Evolutionary conservation across 2,113 vertebrate genomes (phyloP).

Genomic region (Tor tambroides): DNA sequence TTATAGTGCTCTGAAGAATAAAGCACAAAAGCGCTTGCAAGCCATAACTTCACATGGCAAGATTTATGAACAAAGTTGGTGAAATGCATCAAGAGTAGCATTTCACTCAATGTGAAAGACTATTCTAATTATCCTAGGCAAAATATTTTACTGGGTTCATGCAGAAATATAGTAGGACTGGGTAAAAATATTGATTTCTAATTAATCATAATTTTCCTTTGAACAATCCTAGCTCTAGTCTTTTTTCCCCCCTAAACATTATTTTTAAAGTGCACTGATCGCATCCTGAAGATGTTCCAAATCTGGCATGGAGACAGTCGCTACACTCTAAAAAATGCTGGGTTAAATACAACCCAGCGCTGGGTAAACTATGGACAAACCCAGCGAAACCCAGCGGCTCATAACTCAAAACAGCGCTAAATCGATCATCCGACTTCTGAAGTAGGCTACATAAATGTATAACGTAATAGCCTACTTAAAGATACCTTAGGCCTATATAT

Average conservation of each 20-base stretch:
- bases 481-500: too few relatives aligned
- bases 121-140: not conserved
- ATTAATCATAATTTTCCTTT: not conserved
- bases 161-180: not conserved
- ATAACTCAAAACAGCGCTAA: too few relatives aligned
- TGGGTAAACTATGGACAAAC: too few relatives aligned
- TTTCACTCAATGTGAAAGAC: not conserved
- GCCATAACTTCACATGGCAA: not conserved
- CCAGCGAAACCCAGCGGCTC: too few relatives aligned
- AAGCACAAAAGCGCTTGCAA: not conserved
- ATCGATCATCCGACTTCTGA: too few relatives aligned
- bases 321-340: not conserved
- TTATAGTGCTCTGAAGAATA: slow-evolving; percentile 12
- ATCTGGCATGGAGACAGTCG: not conserved
- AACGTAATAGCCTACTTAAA: too few relatives aligned
- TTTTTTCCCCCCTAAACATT: not conserved
- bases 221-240: not conserved
- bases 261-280: not conserved
- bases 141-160: not conserved
- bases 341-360: too few relatives aligned
- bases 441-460: too few relatives aligned
- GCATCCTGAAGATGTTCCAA: not conserved
- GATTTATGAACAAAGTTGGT: slow-evolving; percentile 16
- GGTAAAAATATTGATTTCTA: not conserved
- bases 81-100: not conserved